Percentiles rank a stretch among this genome's conserved stretches.
Conservation (phyloP, 2,797 vertebrate genomes). For the Sciurus vulgaris region DNA sequence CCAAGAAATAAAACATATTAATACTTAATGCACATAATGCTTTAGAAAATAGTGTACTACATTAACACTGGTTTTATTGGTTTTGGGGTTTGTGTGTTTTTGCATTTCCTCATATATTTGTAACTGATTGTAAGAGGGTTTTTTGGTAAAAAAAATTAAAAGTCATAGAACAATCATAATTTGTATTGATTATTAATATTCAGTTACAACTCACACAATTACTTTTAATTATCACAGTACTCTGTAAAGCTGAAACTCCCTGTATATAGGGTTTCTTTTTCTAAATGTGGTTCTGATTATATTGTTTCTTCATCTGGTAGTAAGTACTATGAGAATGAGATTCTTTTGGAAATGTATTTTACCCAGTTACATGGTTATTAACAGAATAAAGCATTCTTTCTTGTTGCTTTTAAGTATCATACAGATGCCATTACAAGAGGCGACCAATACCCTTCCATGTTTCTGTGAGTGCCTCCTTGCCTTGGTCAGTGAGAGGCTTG, state of each 20-base stretch:
- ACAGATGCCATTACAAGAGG: neutral
- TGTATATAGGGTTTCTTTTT: neutral
- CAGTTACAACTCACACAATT: neutral
- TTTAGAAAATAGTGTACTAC: neutral
- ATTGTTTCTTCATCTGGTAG: neutral
- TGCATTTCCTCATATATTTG: neutral
- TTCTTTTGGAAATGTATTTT: neutral
- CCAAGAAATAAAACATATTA: neutral
- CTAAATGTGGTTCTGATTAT: neutral
- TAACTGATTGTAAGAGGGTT: neutral
- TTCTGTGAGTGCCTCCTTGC: neutral
- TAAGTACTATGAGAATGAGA: neutral
- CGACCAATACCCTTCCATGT: neutral
- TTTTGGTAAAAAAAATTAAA: neutral
- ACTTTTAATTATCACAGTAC: neutral
- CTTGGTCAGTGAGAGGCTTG: neutral
- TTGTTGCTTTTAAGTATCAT: neutral
- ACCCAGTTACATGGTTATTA: neutral
- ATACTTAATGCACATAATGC: neutral
- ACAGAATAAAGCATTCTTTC: neutral
- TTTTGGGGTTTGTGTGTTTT: neutral
- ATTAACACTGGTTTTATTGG: neutral
- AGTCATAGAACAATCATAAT: neutral
- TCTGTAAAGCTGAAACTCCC: neutral
- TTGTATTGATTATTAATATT: neutral